A percentile compares a stretch with the other conserved stretches of the same genome.
These are phyloP conservation scores for Prolemur simus DNA, from an alignment of 2,113 vertebrate species.

Conservation along the genomic window DNA sequence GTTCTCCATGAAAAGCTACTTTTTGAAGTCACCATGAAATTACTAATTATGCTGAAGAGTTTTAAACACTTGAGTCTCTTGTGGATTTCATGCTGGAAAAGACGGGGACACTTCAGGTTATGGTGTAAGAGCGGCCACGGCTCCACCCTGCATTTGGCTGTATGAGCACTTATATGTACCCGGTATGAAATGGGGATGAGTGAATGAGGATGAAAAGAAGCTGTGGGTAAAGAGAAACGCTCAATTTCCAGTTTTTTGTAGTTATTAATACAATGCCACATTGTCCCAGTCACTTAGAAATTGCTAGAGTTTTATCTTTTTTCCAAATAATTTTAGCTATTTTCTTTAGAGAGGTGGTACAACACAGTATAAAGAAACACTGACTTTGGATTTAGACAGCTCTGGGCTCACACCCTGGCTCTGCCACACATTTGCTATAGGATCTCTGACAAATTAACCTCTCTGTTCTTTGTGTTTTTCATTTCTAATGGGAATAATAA, in stretches of 20 bases:
- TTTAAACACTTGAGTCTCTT: constrained; percentile 42
- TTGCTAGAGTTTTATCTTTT: neutral
- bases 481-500: constrained; percentile 15
- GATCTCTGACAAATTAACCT: neutral
- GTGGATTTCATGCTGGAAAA: constrained; percentile 35
- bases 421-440: neutral
- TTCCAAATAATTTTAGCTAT: neutral
- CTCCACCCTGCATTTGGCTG: no score
- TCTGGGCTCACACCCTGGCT: neutral
- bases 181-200: fast-evolving
- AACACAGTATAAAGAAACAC: neutral
- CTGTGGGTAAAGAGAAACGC: neutral
- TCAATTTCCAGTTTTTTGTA: neutral
- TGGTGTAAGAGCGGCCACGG: fast-evolving
- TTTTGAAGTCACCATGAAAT: constrained; percentile 65
- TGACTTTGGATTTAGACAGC: neutral
- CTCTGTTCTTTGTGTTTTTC: neutral
- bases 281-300: neutral
- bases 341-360: neutral
- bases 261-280: neutral
- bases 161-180: fast-evolving
- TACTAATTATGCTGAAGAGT: constrained; percentile 43
- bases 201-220: neutral
- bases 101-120: fast-evolving
- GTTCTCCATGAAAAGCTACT: constrained; percentile 48